Base-by-base conservation (phyloP, 2,888 invertebrate genomes). In the Punctoribates punctum region DNA sequence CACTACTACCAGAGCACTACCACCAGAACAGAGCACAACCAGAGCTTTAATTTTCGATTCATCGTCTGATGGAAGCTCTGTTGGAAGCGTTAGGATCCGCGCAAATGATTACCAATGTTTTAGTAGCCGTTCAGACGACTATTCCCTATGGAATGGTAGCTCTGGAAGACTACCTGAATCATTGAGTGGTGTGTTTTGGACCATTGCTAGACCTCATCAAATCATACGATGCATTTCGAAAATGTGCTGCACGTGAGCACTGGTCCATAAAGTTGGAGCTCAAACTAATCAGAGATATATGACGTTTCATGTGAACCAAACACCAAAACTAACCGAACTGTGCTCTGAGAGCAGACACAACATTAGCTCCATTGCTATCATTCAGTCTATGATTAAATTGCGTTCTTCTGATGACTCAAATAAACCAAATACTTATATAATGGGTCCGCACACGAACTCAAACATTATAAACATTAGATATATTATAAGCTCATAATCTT, bases 141-240 rank as follows among this genome's bases (percentile, higher is more conserved):
- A 70, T 70, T 70, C 70, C 70, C 38, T 23, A 34, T 20, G 70
- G 70, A 70, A 15, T 17, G 38, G 42, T 70, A 70, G 46, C 46
- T 70, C 42, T 46, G 46, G 13, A 70, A 38, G 70, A 23, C 70
- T 70, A 70, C 70, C 70, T 70, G 70, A 70, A 70, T 70, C 46
- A 70, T 23, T 15, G 46, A 46, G 70, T 70, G 70, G 15, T 70
- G 70, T 67, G 67, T 70, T 70, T 46, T 70, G 70, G 70, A 70
- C 70, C 46, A 70, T 46, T 70, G 46, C 70, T 70, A 25, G 46
- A 70, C 17, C 70, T 70, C 70, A 70, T 70, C 70, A 70, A 70
- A 70, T 70, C 70, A 70, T 70, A 70, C 38, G 70, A 70, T 70
- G 70, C 70, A 70, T 70, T 70, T 70, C 38, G 23, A 70, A 70